phyloP scores from a whole-genome alignment of 2,888 invertebrate genomes.

The Saturnia japonica region DNA sequence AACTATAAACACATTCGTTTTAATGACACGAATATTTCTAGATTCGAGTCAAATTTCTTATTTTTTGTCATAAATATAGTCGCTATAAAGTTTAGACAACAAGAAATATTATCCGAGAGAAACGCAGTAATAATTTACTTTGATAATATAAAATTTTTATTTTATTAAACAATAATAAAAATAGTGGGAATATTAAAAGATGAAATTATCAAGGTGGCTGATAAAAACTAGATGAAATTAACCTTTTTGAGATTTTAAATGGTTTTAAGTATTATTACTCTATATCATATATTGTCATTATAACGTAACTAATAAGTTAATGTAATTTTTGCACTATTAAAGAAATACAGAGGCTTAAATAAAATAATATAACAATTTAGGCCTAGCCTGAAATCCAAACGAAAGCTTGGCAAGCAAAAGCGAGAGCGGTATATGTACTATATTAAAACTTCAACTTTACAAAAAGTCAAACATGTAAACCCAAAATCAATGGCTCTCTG shows the following conservation, averaged over 20 bases:
- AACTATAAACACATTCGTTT: background rate
- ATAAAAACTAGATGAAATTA: no score
- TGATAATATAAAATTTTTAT: no score
- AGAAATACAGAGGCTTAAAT: no score
- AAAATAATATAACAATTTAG: background rate
- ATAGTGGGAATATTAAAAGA: no score
- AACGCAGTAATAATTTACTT: background rate
- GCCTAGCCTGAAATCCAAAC: background rate
- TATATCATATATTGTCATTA: no score
- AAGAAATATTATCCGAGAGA: background rate
- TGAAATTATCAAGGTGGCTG: no score
- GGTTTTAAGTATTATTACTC: no score
- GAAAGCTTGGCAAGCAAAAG: background rate
- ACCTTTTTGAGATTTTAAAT: no score
- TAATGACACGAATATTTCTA: background rate
- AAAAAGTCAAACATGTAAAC: background rate
- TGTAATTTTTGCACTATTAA: no score
- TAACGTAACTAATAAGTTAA: no score
- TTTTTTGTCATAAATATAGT: background rate
- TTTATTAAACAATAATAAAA: no score
- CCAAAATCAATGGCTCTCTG: background rate
- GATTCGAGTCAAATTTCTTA: background rate
- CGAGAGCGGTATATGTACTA: background rate
- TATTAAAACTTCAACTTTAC: background rate
- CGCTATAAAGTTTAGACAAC: background rate